Percentiles rank a stretch among this genome's conserved stretches.
These are phyloP conservation scores for Parotocinclus haroldoi DNA, from an alignment of 2,797 vertebrate genomes.

Conservation along the genomic window DNA sequence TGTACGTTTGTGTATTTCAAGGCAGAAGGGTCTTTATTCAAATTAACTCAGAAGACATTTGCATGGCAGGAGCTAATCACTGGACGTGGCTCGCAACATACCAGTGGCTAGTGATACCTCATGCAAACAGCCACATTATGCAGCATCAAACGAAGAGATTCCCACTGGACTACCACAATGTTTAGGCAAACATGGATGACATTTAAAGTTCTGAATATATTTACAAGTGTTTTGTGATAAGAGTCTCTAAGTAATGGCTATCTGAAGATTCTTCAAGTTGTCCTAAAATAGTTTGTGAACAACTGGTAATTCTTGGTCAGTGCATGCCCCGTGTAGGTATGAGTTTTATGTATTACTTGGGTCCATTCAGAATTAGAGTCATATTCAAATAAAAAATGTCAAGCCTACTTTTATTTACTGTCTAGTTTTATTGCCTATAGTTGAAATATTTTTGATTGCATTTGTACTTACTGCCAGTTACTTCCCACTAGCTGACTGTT, in stretches of 20 bases:
- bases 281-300: not conserved
- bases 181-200: conserved; percentile 32
- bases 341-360: no score
- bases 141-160: conserved; percentile 28
- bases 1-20: conserved; percentile 28
- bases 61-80: conserved; percentile 48
- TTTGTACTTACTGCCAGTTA: no score
- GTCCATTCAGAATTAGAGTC: not conserved
- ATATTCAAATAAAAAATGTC: not conserved
- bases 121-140: conserved; percentile 45
- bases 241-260: conserved; percentile 37
- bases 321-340: not conserved
- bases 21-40: conserved; percentile 62
- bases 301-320: not conserved
- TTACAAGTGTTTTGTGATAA: conserved; percentile 36
- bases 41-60: conserved; percentile 56
- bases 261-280: not conserved
- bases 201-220: conserved; percentile 11
- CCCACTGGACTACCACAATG: conserved; percentile 18
- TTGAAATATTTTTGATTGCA: no score
- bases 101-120: conserved; percentile 48
- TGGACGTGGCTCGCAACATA: conserved; percentile 41
- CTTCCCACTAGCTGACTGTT: no score
- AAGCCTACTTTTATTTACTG: no score
- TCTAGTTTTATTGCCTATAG: no score